Evolutionary conservation across 2,888 invertebrate genomes (phyloP), one percentile per base, ranked within the genome.

Genomic region (Lepeophtheirus nordmannii): DNA sequence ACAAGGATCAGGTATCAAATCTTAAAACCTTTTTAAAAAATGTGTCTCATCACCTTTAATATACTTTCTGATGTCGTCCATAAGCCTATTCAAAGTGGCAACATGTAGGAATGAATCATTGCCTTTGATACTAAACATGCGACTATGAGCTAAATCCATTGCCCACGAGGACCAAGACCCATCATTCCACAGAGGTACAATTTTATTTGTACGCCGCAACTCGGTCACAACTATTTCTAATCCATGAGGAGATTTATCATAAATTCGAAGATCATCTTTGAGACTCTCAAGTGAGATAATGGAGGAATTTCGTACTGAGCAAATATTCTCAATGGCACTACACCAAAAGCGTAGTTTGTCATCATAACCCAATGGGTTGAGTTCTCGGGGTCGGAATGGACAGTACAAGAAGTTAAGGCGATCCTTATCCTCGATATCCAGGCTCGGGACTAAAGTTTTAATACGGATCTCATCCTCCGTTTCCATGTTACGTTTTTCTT

Each of bases 91-190:
- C 14, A 46, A 17, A 5, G 53, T n/a, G 14, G 14, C 53, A 46
- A 46, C 17, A 17, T 46, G 53, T 17, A 46, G n/a, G 53, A 46
- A 46, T 14, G 53, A n/a, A 46, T 46, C 53, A 5, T 46, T 1
- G 53, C n/a, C 53, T 46, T 46, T 46, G 53, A 46, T 46, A 46
- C 8, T 46, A 8, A 46, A 46, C 3, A 46, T 17, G 5, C 53
- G 53, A 46, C 53, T 46, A 8, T 46, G 53, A 14, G 53, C 53
- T 17, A 46, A 46, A 17, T 46, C 53, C 53, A 46, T 14, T n/a
- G 53, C 53, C 53, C 53, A 46, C 8, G 53, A 46, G 17, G 53
- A 46, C 53, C 53, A 46, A 46, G 53, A 46, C 53, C 53, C 53
- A 46, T 46, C 53, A 17, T 46, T 14, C 53, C 53, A 46, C 5